phyloP scores from a whole-genome alignment of 2,797 vertebrate species.

The Tadarida brasiliensis region DNA sequence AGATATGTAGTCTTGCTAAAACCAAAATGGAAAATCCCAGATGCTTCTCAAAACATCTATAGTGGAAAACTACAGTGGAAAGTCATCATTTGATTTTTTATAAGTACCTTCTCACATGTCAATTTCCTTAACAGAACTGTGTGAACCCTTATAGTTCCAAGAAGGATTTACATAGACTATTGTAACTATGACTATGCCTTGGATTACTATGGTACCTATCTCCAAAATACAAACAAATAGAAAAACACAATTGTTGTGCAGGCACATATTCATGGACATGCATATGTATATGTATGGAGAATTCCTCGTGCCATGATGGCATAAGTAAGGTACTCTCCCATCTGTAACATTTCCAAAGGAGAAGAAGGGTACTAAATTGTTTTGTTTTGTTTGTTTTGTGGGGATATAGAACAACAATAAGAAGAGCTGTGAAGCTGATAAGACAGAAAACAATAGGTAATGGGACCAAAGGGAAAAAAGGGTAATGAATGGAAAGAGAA shows the following conservation, averaged over 20 bases:
- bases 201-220: neutral
- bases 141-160: neutral
- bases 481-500: neutral
- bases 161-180: neutral
- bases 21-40: slow-evolving; percentile 54
- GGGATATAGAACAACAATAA: neutral
- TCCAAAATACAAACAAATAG: neutral
- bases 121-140: slow-evolving; percentile 39
- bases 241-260: neutral
- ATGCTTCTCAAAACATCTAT: neutral
- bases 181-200: neutral
- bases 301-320: neutral
- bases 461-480: neutral
- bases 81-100: slow-evolving; percentile 42
- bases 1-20: neutral
- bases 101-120: slow-evolving; percentile 8
- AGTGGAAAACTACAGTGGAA: neutral
- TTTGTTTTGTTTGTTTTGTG: neutral
- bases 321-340: neutral
- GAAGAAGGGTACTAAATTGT: neutral
- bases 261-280: neutral
- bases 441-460: neutral
- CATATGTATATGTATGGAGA: neutral
- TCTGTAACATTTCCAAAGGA: neutral
- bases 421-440: neutral